phyloP scores from a whole-genome alignment of 23 tunicate species.

The Styela plicata region DNA sequence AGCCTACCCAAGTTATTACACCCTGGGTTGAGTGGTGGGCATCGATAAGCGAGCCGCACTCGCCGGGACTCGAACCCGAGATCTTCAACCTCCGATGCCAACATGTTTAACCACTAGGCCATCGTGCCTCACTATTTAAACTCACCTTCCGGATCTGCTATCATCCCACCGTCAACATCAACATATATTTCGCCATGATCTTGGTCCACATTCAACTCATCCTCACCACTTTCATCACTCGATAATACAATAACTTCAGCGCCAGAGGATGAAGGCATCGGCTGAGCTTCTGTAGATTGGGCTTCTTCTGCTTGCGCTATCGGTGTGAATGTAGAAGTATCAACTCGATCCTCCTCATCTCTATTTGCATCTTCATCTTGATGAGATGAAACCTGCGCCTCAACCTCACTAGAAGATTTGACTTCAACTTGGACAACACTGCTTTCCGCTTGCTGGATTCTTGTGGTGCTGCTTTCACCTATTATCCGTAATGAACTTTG shows the following conservation, averaged over 20 bases:
- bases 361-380: neutral
- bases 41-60: no score
- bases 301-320: neutral
- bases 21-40: no score
- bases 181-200: constrained; percentile 10
- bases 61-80: no score
- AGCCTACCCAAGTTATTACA: no score
- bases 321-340: constrained; percentile 9
- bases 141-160: constrained; percentile 1
- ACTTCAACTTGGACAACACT: neutral
- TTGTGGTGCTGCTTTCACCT: neutral
- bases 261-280: constrained; percentile 56
- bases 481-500: neutral
- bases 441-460: constrained; percentile 3
- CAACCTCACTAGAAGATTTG: constrained; percentile 1
- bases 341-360: constrained; percentile 16
- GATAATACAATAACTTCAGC: constrained; percentile 63
- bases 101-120: no score
- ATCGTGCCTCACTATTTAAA: no score
- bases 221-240: constrained; percentile 28
- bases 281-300: constrained; percentile 23
- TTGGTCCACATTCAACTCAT: constrained; percentile 9
- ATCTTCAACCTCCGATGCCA: no score
- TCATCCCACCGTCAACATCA: constrained; percentile 18
- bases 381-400: neutral